Evolutionary conservation across 64 coral and sea anemone species (phyloP), one percentile per base, ranked within the genome.

Genomic region (Pachyseris speciosa): DNA sequence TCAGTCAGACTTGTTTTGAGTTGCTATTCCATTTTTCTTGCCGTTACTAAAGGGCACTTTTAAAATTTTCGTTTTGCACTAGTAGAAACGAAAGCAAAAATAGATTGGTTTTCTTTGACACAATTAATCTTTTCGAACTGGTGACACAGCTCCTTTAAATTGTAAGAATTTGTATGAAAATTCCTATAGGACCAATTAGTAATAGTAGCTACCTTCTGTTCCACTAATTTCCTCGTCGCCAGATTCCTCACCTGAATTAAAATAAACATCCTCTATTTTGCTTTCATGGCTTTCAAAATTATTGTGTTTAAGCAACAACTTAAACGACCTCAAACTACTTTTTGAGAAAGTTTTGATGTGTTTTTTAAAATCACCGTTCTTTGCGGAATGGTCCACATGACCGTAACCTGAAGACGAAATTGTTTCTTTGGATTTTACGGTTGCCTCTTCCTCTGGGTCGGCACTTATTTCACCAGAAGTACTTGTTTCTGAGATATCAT

Each of bases 221-320:
- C n/a, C 74, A 55, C 9, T 57, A 30, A 9, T 37, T 4, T 79
- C 17, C 5, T 57, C 50, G 22, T 55, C 29, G 9, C 75, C 75
- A 36, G 75, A 79, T 58, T 78, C 74, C 26, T 79, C 47, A 9
- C 75, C 48, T 9, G 47, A 79, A 15, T 31, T 79, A 37, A 57
- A 34, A 37, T 51, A 34, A 58, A 0, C 7, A 11, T 36, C 30
- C 7, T 57, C 28, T 37, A 3, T 10, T 20, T 31, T 37, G 28
- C 10, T 17, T 30, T 30, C 31, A 30, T n/a, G 1, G 8, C 16
- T 48, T 32, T 37, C 31, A 34, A 9, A 37, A 22, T 79, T 79
- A 4, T 15, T 57, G 2, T 15, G 17, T 79, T 79, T 58, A 6
- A 5, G 5, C n/a, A 34, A 7, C 5, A 3, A 13, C 17, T 58